Evolutionary conservation across 1,140 invertebrate species (phyloP).

Genomic region (Eumaeus atala): DNA sequence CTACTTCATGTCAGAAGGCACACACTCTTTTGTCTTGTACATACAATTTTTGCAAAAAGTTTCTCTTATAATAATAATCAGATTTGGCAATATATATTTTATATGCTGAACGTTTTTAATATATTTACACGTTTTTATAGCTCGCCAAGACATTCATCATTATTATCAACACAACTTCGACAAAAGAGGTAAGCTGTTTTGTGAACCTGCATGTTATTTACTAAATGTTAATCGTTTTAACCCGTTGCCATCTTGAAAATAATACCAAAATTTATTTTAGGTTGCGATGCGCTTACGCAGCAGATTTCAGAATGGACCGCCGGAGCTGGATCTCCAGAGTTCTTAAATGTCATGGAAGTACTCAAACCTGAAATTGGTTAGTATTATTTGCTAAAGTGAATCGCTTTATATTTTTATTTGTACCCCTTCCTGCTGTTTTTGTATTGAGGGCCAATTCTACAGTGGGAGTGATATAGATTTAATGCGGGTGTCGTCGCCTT

Average conservation of each 20-base stretch:
- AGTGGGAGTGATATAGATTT: no score
- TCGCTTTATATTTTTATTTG: neutral
- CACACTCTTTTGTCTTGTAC: no score
- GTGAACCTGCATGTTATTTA: neutral
- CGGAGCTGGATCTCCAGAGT: slow-evolving; percentile 29
- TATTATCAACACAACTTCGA: neutral
- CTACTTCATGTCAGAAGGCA: no score
- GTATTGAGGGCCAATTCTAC: no score
- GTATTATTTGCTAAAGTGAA: no score
- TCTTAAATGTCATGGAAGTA: slow-evolving; percentile 23
- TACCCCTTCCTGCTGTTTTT: neutral
- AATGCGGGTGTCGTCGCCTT: no score
- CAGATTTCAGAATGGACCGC: slow-evolving; percentile 32
- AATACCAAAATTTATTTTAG: slow-evolving; percentile 20
- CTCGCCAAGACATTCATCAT: neutral
- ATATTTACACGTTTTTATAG: neutral
- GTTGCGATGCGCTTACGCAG: slow-evolving; percentile 29
- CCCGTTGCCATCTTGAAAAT: neutral
- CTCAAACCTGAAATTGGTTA: slow-evolving; percentile 34
- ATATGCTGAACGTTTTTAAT: neutral
- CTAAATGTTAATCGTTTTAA: neutral
- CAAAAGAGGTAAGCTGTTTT: neutral
- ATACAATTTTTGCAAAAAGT: no score
- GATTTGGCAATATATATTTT: no score
- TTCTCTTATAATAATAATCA: no score